Evolutionary conservation across 2,113 vertebrate genomes (phyloP).

Genomic region (Hippoglossus stenolepis): DNA sequence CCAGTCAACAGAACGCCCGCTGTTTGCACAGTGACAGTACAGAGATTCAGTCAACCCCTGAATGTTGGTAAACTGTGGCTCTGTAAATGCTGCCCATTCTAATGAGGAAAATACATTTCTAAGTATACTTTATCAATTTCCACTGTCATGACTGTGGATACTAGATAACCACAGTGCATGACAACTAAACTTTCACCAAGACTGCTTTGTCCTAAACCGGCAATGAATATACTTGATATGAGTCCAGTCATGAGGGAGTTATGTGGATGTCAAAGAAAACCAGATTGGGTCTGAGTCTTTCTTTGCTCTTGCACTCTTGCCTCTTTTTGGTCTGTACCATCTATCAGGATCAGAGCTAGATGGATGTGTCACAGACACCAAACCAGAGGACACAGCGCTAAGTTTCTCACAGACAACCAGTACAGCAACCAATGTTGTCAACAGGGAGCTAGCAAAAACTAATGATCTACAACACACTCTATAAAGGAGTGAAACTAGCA

Average conservation of each 20-base stretch:
- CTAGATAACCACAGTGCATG: conserved; percentile 11
- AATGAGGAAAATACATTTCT: conserved; percentile 55
- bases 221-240: not conserved
- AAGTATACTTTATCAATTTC: conserved; percentile 39
- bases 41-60: conserved; percentile 68
- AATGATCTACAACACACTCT: conserved; percentile 71
- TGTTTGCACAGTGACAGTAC: conserved; percentile 79
- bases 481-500: conserved; percentile 62
- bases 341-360: conserved; percentile 63
- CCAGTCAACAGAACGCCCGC: conserved; percentile 82
- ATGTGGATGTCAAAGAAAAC: conserved; percentile 18
- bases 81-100: conserved; percentile 64
- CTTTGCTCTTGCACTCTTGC: conserved; percentile 29
- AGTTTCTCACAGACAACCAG: conserved; percentile 68
- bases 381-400: conserved; percentile 33
- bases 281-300: conserved; percentile 44
- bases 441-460: conserved; percentile 63
- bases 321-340: conserved; percentile 55
- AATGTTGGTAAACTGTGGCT: conserved; percentile 79
- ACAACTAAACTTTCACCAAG: conserved; percentile 16
- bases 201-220: conserved; percentile 14
- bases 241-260: conserved; percentile 18
- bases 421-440: conserved; percentile 73
- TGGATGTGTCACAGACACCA: conserved; percentile 45
- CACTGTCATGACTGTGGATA: conserved; percentile 8